phyloP scores from a whole-genome alignment of 92 coral and sea anemone species.

The Plumapathes pennacea region DNA sequence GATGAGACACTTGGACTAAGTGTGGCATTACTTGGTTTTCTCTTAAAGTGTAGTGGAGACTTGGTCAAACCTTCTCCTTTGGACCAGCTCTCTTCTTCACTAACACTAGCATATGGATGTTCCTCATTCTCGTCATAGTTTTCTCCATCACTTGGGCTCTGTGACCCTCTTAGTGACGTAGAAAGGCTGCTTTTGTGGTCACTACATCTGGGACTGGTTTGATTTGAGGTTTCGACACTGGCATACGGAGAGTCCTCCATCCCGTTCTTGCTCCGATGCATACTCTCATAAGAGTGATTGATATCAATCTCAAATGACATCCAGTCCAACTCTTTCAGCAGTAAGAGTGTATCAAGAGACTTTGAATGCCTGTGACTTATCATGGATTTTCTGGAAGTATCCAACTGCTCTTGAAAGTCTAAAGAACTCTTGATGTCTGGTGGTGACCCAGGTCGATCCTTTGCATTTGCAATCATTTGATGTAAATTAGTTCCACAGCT shows the following conservation, averaged over 20 bases:
- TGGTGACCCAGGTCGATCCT: slow-evolving; percentile 40
- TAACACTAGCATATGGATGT: slow-evolving; percentile 72
- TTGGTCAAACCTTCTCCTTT: slow-evolving; percentile 8
- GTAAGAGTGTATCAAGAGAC: slow-evolving; percentile 75
- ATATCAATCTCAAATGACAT: slow-evolving; percentile 63
- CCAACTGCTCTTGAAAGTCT: slow-evolving; percentile 38
- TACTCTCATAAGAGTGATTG: slow-evolving; percentile 80
- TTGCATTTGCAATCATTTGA: slow-evolving; percentile 43
- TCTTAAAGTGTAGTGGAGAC: neutral
- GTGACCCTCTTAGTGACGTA: slow-evolving; percentile 5
- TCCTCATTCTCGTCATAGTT: slow-evolving; percentile 20
- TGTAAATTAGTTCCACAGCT: slow-evolving; percentile 78
- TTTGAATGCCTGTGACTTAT: slow-evolving; percentile 73
- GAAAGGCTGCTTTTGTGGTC: slow-evolving; percentile 20
- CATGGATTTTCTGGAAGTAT: slow-evolving; percentile 11
- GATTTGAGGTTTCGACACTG: slow-evolving; percentile 36
- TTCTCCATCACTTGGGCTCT: slow-evolving; percentile 16
- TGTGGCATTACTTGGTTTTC: slow-evolving; percentile 4
- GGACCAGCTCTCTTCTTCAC: slow-evolving; percentile 50
- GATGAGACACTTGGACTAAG: slow-evolving; percentile 23
- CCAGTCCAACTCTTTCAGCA: slow-evolving; percentile 59
- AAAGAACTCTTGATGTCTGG: slow-evolving; percentile 50
- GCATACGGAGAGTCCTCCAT: slow-evolving; percentile 59
- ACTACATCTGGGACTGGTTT: slow-evolving; percentile 13
- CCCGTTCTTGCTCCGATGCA: slow-evolving; percentile 42